A percentile compares a stretch with the other conserved stretches of the same genome.
phyloP scores from a whole-genome alignment of 2,797 vertebrate species.

The Trematocara caparti region DNA sequence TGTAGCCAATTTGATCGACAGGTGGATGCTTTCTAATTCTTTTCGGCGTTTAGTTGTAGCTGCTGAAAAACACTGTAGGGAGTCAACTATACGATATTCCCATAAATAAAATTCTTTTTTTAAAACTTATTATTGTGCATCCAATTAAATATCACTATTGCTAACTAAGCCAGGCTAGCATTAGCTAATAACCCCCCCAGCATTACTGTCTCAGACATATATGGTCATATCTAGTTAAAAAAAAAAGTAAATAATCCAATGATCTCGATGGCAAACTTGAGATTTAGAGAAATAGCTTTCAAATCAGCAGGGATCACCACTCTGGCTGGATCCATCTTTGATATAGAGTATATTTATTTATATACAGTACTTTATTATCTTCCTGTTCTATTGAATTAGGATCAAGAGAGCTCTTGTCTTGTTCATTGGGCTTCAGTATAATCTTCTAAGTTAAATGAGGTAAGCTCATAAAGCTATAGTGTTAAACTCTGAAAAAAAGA shows the following conservation, averaged over 20 bases:
- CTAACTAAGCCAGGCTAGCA: not conserved
- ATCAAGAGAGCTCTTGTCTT: not conserved
- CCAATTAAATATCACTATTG: not conserved
- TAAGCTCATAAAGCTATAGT: not conserved
- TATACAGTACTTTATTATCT: not conserved
- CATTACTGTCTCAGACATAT: not conserved
- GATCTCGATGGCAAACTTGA: not conserved
- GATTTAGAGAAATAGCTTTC: not conserved
- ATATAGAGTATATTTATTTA: not conserved
- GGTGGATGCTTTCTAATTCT: not conserved
- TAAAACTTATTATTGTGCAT: not conserved
- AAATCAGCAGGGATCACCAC: not conserved
- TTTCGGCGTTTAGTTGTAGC: not conserved
- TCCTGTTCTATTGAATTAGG: not conserved
- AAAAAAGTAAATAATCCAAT: rapidly evolving
- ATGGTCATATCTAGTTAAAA: not conserved
- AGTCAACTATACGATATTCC: not conserved
- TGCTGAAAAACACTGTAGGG: not conserved
- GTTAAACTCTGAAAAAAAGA: not conserved
- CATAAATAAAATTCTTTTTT: not conserved
- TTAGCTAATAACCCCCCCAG: not conserved
- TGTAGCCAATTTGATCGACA: not conserved
- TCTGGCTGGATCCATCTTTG: not conserved
- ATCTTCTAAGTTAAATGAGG: not conserved
- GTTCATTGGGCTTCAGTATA: not conserved